Evolutionary conservation across 2,888 invertebrate species (phyloP), one percentile per base, ranked within the genome.

Genomic region (Oeneis ivallda): DNA sequence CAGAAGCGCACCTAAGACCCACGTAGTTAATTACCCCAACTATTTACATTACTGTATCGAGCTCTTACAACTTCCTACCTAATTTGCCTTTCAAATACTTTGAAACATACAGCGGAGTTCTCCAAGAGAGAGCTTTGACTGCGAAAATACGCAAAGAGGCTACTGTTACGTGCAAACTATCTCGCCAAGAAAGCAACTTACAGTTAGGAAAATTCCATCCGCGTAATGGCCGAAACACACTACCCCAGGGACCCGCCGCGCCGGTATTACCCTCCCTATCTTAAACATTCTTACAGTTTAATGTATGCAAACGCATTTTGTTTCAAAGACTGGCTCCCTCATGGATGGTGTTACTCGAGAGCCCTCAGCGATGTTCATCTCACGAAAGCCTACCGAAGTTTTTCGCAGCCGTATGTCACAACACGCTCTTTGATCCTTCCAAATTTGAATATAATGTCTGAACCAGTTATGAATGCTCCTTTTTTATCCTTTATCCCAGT

Each of bases 301-400:
- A 92, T 91, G 87, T 92, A 92, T 92, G 92, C 91, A 92, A 92
- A 92, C 91, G 91, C 91, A 92, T 91, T 92, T 92, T 92, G 91
- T 92, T 91, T 89, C 91, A 89, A 91, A 92, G 90, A 87, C 85
- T 85, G 78, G 84, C 84, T 86, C 91, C 89, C 90, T 85, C 82
- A 84, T 84, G 86, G 78, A 86, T 81, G 86, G 86, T 84, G 86
- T 87, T 87, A 84, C 82, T 84, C 72, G 78, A 84, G 83, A 80
- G 80, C 89, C 91, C 89, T 86, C 84, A 63, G 89, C 87, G 75
- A 72, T 77, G 82, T 78, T 82, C 83, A 82, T 85, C 82, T 86
- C 77, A 79, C 73, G 19, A 73, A 67, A 69, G 70, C 74, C 74
- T 80, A 73, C 80, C 77, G 69, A 87, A 88, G 83, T 87, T 90